phyloP scores from a whole-genome alignment of 2,113 vertebrate species.

The Gallinago paraguaiae region DNA sequence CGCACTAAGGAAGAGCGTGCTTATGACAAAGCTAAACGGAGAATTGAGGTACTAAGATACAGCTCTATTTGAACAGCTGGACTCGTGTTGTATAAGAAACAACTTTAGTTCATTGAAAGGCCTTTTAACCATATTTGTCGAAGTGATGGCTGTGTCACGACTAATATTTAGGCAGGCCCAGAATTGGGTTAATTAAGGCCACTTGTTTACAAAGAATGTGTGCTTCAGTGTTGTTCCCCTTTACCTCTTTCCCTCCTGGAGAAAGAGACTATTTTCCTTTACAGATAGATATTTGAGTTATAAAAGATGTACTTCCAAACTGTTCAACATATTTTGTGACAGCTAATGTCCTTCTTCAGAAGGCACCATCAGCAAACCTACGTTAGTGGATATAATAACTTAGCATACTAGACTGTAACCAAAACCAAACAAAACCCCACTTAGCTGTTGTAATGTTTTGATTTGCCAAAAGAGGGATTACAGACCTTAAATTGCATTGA shows the following conservation, averaged over 20 bases:
- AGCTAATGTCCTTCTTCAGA: not conserved
- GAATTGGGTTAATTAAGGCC: not conserved
- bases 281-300: not conserved
- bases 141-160: not conserved
- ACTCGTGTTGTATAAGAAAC: not conserved
- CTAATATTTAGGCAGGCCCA: not conserved
- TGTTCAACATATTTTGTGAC: not conserved
- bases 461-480: not conserved
- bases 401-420: not conserved
- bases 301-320: not conserved
- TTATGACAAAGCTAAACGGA: constrained; percentile 93
- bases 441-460: not conserved
- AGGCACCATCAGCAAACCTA: not conserved
- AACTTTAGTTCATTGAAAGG: not conserved
- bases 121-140: not conserved
- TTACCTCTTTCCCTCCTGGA: not conserved
- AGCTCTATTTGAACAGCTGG: not conserved
- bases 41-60: constrained; percentile 86
- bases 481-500: not conserved
- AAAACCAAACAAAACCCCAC: not conserved
- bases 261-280: not conserved
- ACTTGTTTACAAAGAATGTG: not conserved
- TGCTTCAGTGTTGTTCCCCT: not conserved
- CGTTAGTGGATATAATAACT: not conserved
- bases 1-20: constrained; percentile 90